Base-by-base conservation (phyloP, 2,888 invertebrate genomes). In the Gryllus longicercus region DNA sequence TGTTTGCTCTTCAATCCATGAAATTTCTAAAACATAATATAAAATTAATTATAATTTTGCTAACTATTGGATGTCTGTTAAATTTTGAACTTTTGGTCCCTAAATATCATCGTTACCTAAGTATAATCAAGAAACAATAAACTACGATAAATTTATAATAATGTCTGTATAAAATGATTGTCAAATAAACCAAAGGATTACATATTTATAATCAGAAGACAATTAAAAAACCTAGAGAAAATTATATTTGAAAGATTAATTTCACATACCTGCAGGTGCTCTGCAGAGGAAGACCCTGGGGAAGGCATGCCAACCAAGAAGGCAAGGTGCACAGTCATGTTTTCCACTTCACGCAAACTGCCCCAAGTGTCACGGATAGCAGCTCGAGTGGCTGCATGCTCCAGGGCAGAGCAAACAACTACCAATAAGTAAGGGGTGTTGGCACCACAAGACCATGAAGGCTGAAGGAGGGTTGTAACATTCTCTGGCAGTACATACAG, bases 311-410 rank as follows among this genome's bases (percentile, higher is more conserved):
- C 94, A 82, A 94, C 85, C 51, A 94, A 85, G 85, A 91, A 91
- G 80, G 87, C 88, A 51, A 90, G 85, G 83, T 87, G 87, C n/a
- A 82, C 76, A n/a, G 51, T 81, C 77, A 74, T 21, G 63, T 80
- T 80, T 18, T 63, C 77, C 23, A 89, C 81, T 87, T 88, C 18
- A 85, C 0, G 91, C 5, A 78, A 81, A 18, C 83, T 83, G 18
- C 84, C 94, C 94, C 94, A 95, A 0, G 93, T 93, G 81, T 92
- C 90, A 82, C 95, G 87, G 78, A 94, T 93, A 0, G 93, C 92
- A 75, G 86, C 84, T 77, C 96, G 89, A 75, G 91, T 89, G 51
- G 91, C 90, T 83, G 92, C 90, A 86, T 95, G 93, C 0, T 87
- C 86, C 0, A 94, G 91, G 0, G 93, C 90, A 0, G 95, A 94